Conservation (phyloP, 2,113 vertebrate species). For the Phalacrocorax aristotelis region DNA sequence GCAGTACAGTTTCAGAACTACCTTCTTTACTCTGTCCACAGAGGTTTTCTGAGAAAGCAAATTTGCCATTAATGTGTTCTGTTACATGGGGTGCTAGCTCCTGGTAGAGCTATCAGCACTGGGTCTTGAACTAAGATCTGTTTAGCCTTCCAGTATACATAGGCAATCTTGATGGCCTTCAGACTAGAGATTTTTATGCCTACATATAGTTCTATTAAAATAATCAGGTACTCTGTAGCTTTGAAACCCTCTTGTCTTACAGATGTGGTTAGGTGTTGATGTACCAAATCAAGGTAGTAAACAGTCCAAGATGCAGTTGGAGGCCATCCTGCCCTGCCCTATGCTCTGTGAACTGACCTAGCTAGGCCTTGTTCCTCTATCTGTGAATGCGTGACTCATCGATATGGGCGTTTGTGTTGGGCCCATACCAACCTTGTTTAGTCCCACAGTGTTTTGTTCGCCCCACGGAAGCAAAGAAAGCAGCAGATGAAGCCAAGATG, state of each 20-base stretch:
- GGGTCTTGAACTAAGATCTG: constrained; percentile 61
- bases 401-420: constrained; percentile 99
- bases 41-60: constrained; percentile 6
- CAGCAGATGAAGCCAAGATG: constrained; percentile 98
- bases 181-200: constrained; percentile 74
- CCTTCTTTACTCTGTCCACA: not conserved
- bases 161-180: constrained; percentile 78
- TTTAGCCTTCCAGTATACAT: constrained; percentile 24
- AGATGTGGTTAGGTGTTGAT: constrained; percentile 90
- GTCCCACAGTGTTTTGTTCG: constrained; percentile 99
- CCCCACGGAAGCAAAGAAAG: constrained; percentile 98
- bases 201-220: constrained; percentile 76
- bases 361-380: constrained; percentile 96
- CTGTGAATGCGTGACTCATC: constrained; percentile 98
- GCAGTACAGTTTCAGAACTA: not conserved
- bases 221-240: constrained; percentile 82
- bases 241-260: constrained; percentile 89
- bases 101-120: constrained; percentile 80
- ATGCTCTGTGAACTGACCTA: constrained; percentile 93
- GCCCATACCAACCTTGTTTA: constrained; percentile 99
- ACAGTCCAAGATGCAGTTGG: constrained; percentile 87
- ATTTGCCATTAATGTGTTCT: not conserved
- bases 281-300: constrained; percentile 87
- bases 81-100: constrained; percentile 1
- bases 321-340: constrained; percentile 90